These are phyloP conservation scores for Myotis yumanensis DNA, from an alignment of 2,113 vertebrate genomes.

Conservation along the genomic window DNA sequence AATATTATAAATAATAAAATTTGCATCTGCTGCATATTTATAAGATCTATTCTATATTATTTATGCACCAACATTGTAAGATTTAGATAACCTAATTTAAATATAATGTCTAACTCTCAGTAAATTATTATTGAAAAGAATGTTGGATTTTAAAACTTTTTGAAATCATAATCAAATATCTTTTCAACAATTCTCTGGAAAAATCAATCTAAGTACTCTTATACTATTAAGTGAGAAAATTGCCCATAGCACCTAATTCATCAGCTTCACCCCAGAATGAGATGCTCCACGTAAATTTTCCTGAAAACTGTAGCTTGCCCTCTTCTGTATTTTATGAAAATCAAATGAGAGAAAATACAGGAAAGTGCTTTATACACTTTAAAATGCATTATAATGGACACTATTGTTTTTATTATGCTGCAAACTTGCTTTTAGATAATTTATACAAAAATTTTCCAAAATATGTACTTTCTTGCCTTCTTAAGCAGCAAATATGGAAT, in stretches of 20 bases:
- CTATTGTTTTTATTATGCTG: not conserved
- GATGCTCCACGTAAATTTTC: not conserved
- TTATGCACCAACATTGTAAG: conserved; percentile 54
- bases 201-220: conserved; percentile 3
- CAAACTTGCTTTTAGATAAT: not conserved
- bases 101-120: conserved; percentile 31
- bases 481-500: not conserved
- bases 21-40: conserved; percentile 75
- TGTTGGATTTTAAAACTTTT: conserved; percentile 7
- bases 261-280: not conserved
- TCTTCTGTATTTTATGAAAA: conserved; percentile 6
- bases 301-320: not conserved
- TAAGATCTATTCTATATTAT: conserved; percentile 61
- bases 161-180: conserved; percentile 23
- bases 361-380: conserved; percentile 6
- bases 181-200: conserved; percentile 26
- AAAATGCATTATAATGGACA: not conserved
- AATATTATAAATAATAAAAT: conserved; percentile 77
- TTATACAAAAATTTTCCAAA: not conserved
- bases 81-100: conserved; percentile 65
- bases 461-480: not conserved
- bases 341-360: not conserved
- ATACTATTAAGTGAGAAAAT: conserved; percentile 7
- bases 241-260: not conserved
- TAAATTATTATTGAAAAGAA: conserved; percentile 56